Percentiles rank a stretch among this genome's conserved stretches.
These are phyloP conservation scores for Lasius fuliginosus DNA, from an alignment of 2,888 invertebrate species.

Conservation along the genomic window DNA sequence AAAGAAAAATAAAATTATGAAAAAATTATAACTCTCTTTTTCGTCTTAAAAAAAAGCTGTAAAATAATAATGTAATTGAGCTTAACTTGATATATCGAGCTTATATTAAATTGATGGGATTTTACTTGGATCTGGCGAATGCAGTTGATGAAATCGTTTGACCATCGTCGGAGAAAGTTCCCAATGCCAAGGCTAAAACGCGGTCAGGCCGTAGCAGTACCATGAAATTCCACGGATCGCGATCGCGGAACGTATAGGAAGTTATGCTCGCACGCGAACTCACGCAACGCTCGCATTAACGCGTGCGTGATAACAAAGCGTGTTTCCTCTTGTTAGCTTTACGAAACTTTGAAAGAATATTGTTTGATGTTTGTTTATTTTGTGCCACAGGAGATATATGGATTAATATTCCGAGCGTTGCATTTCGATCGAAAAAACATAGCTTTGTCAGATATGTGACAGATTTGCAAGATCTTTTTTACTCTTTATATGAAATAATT, in stretches of 20 bases:
- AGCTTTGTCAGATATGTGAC: background rate
- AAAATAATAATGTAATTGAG: background rate
- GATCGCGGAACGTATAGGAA: slow-evolving; percentile 10
- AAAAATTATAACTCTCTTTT: background rate
- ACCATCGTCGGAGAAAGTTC: slow-evolving; percentile 80
- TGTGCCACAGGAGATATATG: background rate
- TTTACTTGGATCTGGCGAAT: slow-evolving; percentile 74
- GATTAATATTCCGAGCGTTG: background rate
- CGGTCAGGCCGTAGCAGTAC: slow-evolving; percentile 76
- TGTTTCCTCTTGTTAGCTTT: background rate
- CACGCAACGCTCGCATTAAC: slow-evolving; percentile 1
- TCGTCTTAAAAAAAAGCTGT: background rate
- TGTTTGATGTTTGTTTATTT: background rate
- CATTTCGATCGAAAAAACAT: background rate
- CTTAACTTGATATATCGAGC: background rate
- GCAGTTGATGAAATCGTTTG: slow-evolving; percentile 69
- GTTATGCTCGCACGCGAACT: background rate
- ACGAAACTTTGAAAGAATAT: background rate
- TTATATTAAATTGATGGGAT: slow-evolving; percentile 34
- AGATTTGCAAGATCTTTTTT: background rate
- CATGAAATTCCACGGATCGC: slow-evolving; percentile 71
- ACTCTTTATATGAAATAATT: background rate
- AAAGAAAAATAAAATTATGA: background rate
- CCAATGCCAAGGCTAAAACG: slow-evolving; percentile 82
- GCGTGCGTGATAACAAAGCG: background rate